phyloP scores from a whole-genome alignment of 2,888 invertebrate genomes.

The Caenorhabditis angaria region DNA sequence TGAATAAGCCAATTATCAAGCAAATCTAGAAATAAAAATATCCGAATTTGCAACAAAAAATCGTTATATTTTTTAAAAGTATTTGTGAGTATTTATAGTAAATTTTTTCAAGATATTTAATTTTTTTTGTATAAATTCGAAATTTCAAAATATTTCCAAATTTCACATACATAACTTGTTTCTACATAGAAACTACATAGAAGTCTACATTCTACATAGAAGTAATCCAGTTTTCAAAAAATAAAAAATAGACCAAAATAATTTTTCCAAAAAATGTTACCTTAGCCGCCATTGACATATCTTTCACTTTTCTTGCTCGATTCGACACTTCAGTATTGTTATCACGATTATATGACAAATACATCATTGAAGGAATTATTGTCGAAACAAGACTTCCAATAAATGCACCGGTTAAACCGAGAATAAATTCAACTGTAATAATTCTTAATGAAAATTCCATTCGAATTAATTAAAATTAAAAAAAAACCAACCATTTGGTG shows the following conservation, averaged over 20 bases:
- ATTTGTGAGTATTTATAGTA: too few species aligned
- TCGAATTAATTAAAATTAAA: not conserved
- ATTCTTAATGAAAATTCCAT: not conserved
- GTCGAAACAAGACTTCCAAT: constrained; percentile 92
- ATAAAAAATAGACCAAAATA: too few species aligned
- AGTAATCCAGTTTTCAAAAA: too few species aligned
- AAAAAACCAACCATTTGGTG: constrained; percentile 81
- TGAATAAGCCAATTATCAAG: constrained; percentile 83
- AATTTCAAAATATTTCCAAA: too few species aligned
- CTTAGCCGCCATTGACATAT: constrained; percentile 3
- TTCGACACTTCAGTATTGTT: constrained; percentile 73
- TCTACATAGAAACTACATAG: too few species aligned
- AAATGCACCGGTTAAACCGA: constrained; percentile 92
- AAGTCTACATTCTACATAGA: too few species aligned
- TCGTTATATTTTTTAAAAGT: too few species aligned
- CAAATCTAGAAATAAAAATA: constrained; percentile 79
- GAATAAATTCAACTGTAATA: constrained; percentile 80
- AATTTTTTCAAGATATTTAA: too few species aligned
- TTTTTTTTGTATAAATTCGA: too few species aligned
- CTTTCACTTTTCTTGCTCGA: constrained; percentile 26
- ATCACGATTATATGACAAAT: constrained; percentile 72
- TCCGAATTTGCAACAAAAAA: too few species aligned
- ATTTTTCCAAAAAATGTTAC: not conserved
- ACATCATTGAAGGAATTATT: constrained; percentile 89
- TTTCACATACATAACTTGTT: not conserved